Evolutionary conservation across 2,113 vertebrate genomes (phyloP).

Genomic region (Pipra filicauda): DNA sequence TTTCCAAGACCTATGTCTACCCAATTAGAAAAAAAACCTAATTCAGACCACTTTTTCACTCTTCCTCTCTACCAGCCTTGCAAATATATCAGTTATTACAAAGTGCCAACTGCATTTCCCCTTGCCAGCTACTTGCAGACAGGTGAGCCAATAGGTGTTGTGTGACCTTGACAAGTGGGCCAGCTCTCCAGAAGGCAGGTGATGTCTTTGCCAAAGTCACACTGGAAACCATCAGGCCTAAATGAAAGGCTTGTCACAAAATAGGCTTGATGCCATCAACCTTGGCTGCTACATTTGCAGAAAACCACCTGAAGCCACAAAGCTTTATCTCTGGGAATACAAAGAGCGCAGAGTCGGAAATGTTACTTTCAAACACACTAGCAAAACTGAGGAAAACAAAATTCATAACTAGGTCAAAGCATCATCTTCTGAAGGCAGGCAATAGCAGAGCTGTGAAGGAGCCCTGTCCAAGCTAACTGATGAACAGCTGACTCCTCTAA

Average conservation of each 20-base stretch:
- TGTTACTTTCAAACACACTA: background rate
- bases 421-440: background rate
- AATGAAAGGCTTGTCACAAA: conserved; percentile 34
- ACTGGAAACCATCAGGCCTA: conserved; percentile 20
- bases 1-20: background rate
- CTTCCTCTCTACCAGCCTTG: background rate
- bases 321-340: background rate
- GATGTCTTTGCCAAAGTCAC: conserved; percentile 21
- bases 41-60: background rate
- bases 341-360: background rate
- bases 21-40: background rate
- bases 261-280: background rate
- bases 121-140: background rate
- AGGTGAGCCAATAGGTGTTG: conserved; percentile 9
- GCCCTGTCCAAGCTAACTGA: background rate
- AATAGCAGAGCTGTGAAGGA: background rate
- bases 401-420: background rate
- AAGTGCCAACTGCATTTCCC: conserved; percentile 4
- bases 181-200: conserved; percentile 9
- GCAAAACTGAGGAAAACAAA: background rate
- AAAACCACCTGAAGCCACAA: conserved; percentile 16
- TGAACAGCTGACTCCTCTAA: background rate
- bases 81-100: background rate
- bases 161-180: conserved; percentile 4
- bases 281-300: background rate